phyloP scores from a whole-genome alignment of 2,113 vertebrate genomes.

The Dicrurus megarhynchus region DNA sequence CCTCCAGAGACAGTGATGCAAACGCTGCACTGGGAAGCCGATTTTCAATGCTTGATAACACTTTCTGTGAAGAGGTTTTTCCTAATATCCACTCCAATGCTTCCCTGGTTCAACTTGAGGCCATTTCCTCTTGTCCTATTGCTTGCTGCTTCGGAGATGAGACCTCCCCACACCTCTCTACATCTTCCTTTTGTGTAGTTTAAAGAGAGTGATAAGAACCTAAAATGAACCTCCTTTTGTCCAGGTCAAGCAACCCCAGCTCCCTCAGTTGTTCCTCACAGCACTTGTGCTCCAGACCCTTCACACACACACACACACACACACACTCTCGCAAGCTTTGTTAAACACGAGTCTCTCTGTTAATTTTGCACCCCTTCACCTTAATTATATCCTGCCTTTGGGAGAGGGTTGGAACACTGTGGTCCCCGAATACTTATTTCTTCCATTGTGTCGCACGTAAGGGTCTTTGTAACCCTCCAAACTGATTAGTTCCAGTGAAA shows the following conservation, averaged over 20 bases:
- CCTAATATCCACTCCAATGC: neutral
- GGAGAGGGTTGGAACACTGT: neutral
- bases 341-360: rapidly evolving
- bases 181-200: neutral
- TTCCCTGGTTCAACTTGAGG: neutral
- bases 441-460: neutral
- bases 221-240: neutral
- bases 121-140: neutral
- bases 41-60: neutral
- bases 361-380: neutral
- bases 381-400: neutral
- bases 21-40: neutral
- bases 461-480: neutral
- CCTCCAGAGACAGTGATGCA: neutral
- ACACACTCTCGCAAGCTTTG: neutral
- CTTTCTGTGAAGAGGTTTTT: neutral
- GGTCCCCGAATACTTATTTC: neutral
- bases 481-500: neutral
- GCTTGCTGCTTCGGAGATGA: neutral
- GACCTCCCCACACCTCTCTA: neutral
- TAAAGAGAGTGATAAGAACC: neutral
- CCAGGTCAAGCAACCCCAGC: neutral
- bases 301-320: neutral
- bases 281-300: neutral
- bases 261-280: neutral